Evolutionary conservation across 2,888 invertebrate genomes (phyloP).

Genomic region (Gastracanthus pulcherrimus): DNA sequence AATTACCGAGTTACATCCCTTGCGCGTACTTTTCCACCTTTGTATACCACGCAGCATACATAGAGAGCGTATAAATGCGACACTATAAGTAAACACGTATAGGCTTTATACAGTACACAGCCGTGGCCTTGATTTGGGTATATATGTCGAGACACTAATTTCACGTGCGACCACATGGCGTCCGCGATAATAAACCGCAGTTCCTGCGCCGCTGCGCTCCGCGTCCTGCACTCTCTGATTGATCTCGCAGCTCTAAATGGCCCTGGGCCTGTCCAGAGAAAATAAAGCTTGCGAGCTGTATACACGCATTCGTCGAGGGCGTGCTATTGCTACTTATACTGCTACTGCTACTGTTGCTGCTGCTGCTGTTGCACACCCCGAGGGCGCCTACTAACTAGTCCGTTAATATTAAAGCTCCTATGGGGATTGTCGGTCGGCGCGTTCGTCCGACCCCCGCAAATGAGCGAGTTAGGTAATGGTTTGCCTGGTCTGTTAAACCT

Average conservation of each 20-base stretch:
- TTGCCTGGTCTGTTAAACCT: no score
- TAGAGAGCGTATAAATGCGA: no score
- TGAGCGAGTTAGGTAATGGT: background rate
- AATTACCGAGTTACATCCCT: no score
- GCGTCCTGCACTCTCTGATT: no score
- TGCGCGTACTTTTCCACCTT: no score
- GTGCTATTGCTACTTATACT: background rate
- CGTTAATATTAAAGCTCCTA: constrained; percentile 75
- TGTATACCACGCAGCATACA: no score
- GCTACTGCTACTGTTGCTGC: background rate
- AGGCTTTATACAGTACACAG: no score
- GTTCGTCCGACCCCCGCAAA: background rate
- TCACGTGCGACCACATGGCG: background rate
- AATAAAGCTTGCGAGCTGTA: background rate
- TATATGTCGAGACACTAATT: background rate
- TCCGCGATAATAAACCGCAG: background rate
- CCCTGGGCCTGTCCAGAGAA: background rate
- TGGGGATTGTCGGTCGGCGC: constrained; percentile 62
- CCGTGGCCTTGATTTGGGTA: constrained; percentile 6
- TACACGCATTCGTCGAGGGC: background rate
- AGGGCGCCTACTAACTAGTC: constrained; percentile 71
- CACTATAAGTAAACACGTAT: no score
- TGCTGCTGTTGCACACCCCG: background rate
- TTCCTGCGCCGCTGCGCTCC: no score
- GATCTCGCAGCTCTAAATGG: constrained; percentile 1